Percentiles rank a stretch among this genome's conserved stretches.
phyloP scores from a whole-genome alignment of 2,797 vertebrate species.

The Chiloscyllium punctatum region DNA sequence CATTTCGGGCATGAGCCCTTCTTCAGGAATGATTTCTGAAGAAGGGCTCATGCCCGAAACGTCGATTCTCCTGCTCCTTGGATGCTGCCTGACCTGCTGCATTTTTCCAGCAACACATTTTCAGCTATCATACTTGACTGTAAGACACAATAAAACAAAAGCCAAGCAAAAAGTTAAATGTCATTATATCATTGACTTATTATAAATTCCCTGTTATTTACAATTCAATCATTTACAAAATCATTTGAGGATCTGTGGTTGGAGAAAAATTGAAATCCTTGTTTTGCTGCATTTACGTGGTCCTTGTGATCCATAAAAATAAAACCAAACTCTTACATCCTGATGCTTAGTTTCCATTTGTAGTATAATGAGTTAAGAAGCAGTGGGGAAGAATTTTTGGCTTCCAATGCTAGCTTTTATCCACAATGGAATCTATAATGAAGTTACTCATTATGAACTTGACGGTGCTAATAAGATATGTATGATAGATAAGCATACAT shows the following conservation, averaged over 20 bases:
- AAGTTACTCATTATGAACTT: not conserved
- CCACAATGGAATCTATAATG: not conserved
- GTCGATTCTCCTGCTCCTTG: too few species aligned
- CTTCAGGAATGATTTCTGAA: too few species aligned
- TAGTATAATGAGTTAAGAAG: not conserved
- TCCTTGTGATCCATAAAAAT: not conserved
- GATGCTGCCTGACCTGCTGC: too few species aligned
- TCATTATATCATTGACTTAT: not conserved
- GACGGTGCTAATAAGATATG: not conserved
- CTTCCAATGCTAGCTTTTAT: not conserved
- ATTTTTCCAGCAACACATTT: too few species aligned
- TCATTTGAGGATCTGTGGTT: not conserved
- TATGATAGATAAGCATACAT: not conserved
- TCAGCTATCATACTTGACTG: too few species aligned
- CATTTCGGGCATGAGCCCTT: too few species aligned
- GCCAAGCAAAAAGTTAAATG: too few species aligned
- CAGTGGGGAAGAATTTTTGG: not conserved
- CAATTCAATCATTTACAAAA: not conserved
- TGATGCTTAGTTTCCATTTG: conserved; percentile 4
- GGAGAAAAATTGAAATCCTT: not conserved
- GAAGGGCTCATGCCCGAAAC: too few species aligned
- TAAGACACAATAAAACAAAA: too few species aligned
- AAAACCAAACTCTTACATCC: not conserved
- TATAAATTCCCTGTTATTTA: not conserved
- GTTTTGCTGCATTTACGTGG: not conserved